Percentiles rank a stretch among this genome's conserved stretches.
Conservation (phyloP, 2,888 invertebrate genomes). For the Ornithoptera alexandrae region DNA sequence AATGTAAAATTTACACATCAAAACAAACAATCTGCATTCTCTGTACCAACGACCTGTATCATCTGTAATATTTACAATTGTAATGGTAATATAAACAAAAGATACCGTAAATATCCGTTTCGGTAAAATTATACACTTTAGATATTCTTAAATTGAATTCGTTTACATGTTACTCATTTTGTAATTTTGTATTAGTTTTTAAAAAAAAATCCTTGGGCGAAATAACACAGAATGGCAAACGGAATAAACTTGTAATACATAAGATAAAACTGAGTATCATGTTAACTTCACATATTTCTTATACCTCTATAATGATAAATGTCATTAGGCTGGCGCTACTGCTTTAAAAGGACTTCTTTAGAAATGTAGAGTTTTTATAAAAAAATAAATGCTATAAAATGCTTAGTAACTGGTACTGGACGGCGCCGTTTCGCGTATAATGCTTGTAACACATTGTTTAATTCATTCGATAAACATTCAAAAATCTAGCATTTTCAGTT, state of each 20-base stretch:
- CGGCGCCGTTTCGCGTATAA: neutral
- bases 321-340: neutral
- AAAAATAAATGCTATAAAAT: neutral
- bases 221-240: no score
- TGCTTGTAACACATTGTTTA: neutral
- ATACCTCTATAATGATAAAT: neutral
- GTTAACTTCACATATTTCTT: neutral
- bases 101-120: neutral
- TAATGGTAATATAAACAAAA: neutral
- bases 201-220: no score
- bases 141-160: neutral
- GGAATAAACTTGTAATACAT: no score
- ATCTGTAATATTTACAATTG: neutral
- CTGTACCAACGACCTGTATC: constrained; percentile 22
- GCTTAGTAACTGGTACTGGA: neutral
- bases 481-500: neutral
- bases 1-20: constrained; percentile 28
- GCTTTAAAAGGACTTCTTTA: neutral
- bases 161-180: neutral
- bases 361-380: neutral
- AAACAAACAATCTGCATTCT: neutral
- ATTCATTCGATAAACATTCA: neutral
- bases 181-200: neutral
- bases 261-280: neutral
- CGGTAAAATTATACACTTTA: neutral